These are phyloP conservation scores for Anguilla pacifica DNA, from an alignment of 2,797 vertebrate species.

Conservation along the genomic window DNA sequence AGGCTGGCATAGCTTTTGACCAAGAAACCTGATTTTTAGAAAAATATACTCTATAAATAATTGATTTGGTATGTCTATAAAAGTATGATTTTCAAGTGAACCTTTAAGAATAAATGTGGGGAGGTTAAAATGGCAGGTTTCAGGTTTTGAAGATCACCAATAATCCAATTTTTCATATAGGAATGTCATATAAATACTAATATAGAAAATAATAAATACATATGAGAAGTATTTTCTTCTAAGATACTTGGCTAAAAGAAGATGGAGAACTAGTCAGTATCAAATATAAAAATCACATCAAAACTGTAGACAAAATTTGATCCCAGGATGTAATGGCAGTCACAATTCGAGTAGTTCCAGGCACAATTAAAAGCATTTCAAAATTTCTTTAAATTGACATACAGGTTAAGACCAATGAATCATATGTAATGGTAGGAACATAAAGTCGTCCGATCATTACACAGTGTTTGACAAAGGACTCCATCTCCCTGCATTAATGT, in stretches of 20 bases:
- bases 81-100: conserved; percentile 45
- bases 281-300: conserved; percentile 32
- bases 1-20: conserved; percentile 38
- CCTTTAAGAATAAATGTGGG: conserved; percentile 42
- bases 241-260: conserved; percentile 22
- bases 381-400: neutral
- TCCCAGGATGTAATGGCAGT: conserved; percentile 23
- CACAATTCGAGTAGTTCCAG: conserved; percentile 1
- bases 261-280: conserved; percentile 40
- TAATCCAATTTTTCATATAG: conserved; percentile 59
- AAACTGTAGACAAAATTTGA: conserved; percentile 21
- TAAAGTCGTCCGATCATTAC: neutral
- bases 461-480: neutral
- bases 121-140: conserved; percentile 45
- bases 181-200: conserved; percentile 76
- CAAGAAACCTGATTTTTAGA: conserved; percentile 42
- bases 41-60: conserved; percentile 52
- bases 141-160: conserved; percentile 45
- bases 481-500: conserved; percentile 5
- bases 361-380: neutral
- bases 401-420: conserved; percentile 18
- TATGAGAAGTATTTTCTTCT: conserved; percentile 49
- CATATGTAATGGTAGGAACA: neutral
- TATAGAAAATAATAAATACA: conserved; percentile 59
- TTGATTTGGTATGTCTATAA: conserved; percentile 58